Percentiles rank a stretch among this genome's conserved stretches.
Evolutionary conservation across 64 coral and sea anemone species (phyloP).

Genomic region (Montipora foliosa): DNA sequence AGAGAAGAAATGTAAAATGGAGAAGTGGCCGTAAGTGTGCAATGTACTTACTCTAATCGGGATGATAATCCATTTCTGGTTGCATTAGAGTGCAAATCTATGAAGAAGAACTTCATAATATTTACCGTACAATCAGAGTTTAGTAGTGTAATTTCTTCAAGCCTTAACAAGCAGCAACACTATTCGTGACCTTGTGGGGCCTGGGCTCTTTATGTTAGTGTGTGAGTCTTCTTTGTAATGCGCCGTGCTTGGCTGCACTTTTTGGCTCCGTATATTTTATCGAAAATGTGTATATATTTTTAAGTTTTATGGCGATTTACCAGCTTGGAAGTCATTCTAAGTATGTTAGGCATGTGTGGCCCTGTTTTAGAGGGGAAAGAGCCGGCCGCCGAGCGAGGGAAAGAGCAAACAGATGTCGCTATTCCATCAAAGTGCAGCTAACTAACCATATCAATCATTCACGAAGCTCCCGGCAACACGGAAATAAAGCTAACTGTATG

Average conservation of each 20-base stretch:
- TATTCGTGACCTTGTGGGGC: too few relatives aligned
- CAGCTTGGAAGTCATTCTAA: not conserved
- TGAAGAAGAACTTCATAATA: too few relatives aligned
- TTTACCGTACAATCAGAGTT: too few relatives aligned
- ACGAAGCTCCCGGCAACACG: not conserved
- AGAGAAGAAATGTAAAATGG: too few relatives aligned
- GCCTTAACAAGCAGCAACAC: too few relatives aligned
- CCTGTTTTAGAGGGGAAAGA: not conserved
- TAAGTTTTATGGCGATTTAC: not conserved
- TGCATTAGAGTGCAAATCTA: too few relatives aligned
- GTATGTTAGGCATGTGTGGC: not conserved
- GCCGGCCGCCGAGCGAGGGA: not conserved
- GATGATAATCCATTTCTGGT: too few relatives aligned
- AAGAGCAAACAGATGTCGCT: conserved; percentile 12
- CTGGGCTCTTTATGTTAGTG: too few relatives aligned
- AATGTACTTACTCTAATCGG: too few relatives aligned
- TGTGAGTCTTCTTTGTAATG: not conserved
- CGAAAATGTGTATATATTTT: not conserved
- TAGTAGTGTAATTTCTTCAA: too few relatives aligned
- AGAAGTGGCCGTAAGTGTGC: too few relatives aligned
- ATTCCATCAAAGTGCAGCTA: conserved; percentile 15
- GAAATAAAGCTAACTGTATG: not conserved
- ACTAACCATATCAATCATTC: conserved; percentile 19
- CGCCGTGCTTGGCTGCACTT: conserved; percentile 7
- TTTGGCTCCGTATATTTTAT: not conserved